phyloP scores from a whole-genome alignment of 2,888 invertebrate genomes.

The Aricia artaxerxes region DNA sequence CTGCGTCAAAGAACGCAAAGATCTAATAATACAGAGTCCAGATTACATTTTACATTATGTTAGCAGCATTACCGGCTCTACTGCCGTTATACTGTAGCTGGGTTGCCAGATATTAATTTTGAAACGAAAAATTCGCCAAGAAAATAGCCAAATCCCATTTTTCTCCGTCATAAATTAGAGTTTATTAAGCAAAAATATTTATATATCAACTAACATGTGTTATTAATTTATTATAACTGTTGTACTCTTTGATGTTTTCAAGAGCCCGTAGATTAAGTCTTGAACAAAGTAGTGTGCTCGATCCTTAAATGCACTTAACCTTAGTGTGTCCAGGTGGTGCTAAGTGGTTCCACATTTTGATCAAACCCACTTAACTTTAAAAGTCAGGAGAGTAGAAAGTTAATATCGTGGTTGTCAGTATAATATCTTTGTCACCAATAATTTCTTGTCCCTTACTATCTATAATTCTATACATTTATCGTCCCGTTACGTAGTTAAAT shows the following conservation, averaged over 20 bases:
- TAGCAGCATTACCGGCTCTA: slow-evolving; percentile 10
- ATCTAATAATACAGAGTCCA: slow-evolving; percentile 46
- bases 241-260: too few relatives aligned
- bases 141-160: not conserved
- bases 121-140: not conserved
- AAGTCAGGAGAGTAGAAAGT: not conserved
- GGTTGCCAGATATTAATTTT: slow-evolving; percentile 16
- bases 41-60: slow-evolving; percentile 24
- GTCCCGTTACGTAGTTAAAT: not conserved
- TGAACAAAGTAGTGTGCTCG: not conserved
- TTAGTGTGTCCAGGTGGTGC: slow-evolving; percentile 18
- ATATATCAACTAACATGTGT: not conserved
- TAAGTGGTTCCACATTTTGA: slow-evolving; percentile 21
- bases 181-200: not conserved
- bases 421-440: not conserved
- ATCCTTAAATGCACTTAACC: not conserved
- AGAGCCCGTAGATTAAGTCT: not conserved
- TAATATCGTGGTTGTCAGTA: not conserved
- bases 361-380: not conserved
- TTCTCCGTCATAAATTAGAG: not conserved
- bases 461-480: not conserved
- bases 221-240: not conserved
- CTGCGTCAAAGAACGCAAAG: slow-evolving; percentile 51
- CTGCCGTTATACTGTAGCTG: not conserved
- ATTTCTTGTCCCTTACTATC: too few relatives aligned